phyloP scores from a whole-genome alignment of 1,140 invertebrate species.

The Zaprionus tsacasi region DNA sequence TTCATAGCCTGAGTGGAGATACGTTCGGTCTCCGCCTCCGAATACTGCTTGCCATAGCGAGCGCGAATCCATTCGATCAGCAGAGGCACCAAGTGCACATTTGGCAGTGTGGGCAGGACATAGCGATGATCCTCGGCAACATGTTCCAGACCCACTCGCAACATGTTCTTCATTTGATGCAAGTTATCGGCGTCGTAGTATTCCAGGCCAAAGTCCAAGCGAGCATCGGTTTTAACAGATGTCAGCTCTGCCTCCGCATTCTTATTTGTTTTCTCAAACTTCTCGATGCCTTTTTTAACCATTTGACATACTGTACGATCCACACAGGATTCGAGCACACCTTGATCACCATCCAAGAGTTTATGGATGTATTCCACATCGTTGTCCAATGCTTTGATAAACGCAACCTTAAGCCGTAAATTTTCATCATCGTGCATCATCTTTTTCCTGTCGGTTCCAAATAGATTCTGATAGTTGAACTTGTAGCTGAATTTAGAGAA shows the following conservation, averaged over 20 bases:
- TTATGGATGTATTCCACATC: conserved; percentile 48
- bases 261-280: conserved; percentile 35
- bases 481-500: neutral
- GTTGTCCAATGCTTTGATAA: conserved; percentile 53
- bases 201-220: conserved; percentile 36
- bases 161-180: conserved; percentile 51
- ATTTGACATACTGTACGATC: conserved; percentile 25
- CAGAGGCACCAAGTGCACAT: conserved; percentile 57
- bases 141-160: conserved; percentile 37
- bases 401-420: conserved; percentile 39
- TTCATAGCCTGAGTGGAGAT: neutral
- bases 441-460: conserved; percentile 9
- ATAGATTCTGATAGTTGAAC: conserved; percentile 57
- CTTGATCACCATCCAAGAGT: conserved; percentile 9
- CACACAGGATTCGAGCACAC: conserved; percentile 28
- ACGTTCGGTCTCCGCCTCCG: conserved; percentile 16
- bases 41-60: conserved; percentile 63
- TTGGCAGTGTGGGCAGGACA: conserved; percentile 61
- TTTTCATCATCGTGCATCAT: conserved; percentile 13
- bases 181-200: conserved; percentile 52
- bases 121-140: conserved; percentile 54
- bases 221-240: fast-evolving
- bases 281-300: conserved; percentile 25
- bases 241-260: neutral
- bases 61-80: conserved; percentile 64